Base-by-base conservation (phyloP, 2,797 vertebrate species). In the Miichthys miiuy region DNA sequence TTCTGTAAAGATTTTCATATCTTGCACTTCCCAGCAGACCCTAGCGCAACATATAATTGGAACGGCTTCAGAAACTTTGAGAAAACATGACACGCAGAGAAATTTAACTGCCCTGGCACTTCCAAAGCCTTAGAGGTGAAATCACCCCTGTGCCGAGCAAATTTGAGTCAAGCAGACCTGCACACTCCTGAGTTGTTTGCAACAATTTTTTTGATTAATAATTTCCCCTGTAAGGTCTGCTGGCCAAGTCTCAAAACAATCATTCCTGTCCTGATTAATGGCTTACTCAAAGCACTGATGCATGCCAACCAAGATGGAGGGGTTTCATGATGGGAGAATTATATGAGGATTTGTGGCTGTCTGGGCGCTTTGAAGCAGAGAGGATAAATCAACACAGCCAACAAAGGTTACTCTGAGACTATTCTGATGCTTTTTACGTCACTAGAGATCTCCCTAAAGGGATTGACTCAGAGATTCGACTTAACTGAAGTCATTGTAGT, bases 261-360 rank as follows among this genome's bases (percentile, higher is more conserved):
- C 74, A 84, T 82, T 80, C 65, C 74, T 87, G 75, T 80, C 54
- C 68, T 88, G 88, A 93, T 89, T 90, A 93, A 91, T 92, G 85
- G 50, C 75, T 82, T 27, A 80, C 76, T 84, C 80, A 42, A 48
- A 87, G 87, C 90, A 44, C 46, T 69, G 77, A 79, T 65, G 84
- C 84, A 80, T 84, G 84, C 65, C 86, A 78, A 81, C 77, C 72
- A 66, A 87, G 81, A 87, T 78, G 70, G 81, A 88, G 75, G 48
- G 58, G 75, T 66, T 82, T 89, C 75, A 64, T 86, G 83, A 80
- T 61, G 68, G 65, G 47, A 77, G 82, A 83, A 87, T 85, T 80
- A 80, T 81, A 79, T 72, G 71, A 79, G 75, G 67, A 87, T 88
- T 75, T 88, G 79, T 79, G 41, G 50, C 64, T 83, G 75, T 83